Conservation (phyloP, 2,888 invertebrate genomes). For the Hypselothyrea guttata region DNA sequence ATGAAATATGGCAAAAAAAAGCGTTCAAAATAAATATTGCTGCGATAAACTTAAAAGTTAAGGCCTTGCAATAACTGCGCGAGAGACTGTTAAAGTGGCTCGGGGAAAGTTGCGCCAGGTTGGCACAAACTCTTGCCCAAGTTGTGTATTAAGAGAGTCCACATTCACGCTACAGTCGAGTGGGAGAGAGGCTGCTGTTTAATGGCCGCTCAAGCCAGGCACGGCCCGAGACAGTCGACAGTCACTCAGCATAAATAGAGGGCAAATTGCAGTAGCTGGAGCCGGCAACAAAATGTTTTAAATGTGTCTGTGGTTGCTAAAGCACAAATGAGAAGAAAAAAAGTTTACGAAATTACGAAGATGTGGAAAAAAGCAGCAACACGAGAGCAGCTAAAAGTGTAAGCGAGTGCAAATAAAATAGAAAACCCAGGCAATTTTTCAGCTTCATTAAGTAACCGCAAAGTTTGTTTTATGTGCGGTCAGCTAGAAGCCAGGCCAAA, state of each 20-base stretch:
- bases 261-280: slow-evolving; percentile 34
- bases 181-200: slow-evolving; percentile 19
- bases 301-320: slow-evolving; percentile 50
- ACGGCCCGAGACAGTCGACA: slow-evolving; percentile 59
- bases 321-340: slow-evolving; percentile 5
- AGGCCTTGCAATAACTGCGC: slow-evolving; percentile 38
- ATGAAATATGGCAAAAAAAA: slow-evolving; percentile 71
- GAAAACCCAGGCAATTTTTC: slow-evolving; percentile 70
- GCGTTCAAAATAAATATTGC: slow-evolving; percentile 56
- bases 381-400: slow-evolving; percentile 15
- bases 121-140: slow-evolving; percentile 30
- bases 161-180: slow-evolving; percentile 11
- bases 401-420: slow-evolving; percentile 59
- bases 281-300: slow-evolving; percentile 41
- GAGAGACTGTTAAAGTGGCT: slow-evolving; percentile 54
- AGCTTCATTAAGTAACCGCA: slow-evolving; percentile 74
- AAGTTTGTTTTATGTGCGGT: slow-evolving; percentile 71
- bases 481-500: slow-evolving; percentile 40
- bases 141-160: slow-evolving; percentile 23
- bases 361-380: slow-evolving; percentile 39
- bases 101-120: slow-evolving; percentile 29
- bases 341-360: slow-evolving; percentile 21
- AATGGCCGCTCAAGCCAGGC: slow-evolving; percentile 34
- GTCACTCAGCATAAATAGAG: slow-evolving; percentile 62
- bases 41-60: slow-evolving; percentile 36